Conservation (phyloP, 1,140 invertebrate genomes). For the Pectinophora gossypiella region DNA sequence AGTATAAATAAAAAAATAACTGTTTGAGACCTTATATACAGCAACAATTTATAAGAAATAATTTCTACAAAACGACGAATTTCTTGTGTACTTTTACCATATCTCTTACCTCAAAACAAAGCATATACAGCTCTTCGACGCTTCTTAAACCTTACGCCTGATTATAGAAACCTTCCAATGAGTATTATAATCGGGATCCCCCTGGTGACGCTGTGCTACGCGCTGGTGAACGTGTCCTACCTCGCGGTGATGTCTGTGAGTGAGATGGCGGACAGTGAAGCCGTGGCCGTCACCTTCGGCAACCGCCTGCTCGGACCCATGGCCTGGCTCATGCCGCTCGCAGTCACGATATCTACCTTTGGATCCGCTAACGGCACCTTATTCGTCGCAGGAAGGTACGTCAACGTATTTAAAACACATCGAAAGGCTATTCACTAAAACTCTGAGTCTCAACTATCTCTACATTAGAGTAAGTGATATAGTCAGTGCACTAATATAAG, state of each 20-base stretch:
- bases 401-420: neutral
- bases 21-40: too few species aligned
- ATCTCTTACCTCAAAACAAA: too few species aligned
- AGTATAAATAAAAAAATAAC: too few species aligned
- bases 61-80: too few species aligned
- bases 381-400: conserved; percentile 89
- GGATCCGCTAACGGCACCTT: conserved; percentile 97
- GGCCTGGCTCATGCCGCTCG: conserved; percentile 95
- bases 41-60: too few species aligned
- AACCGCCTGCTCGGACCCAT: conserved; percentile 89
- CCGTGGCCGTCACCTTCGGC: conserved; percentile 95
- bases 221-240: conserved; percentile 97
- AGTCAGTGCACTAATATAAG: too few species aligned
- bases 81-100: too few species aligned
- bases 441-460: neutral
- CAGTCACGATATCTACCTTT: conserved; percentile 97
- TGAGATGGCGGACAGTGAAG: conserved; percentile 96
- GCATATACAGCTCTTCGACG: too few species aligned
- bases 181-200: conserved; percentile 98
- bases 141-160: too few species aligned
- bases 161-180: conserved; percentile 91
- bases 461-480: neutral
- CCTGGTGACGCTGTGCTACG: conserved; percentile 96
- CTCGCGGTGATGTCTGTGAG: conserved; percentile 95
- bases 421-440: too few species aligned